phyloP scores from a whole-genome alignment of 2,113 vertebrate species.

The Pithys albifrons region DNA sequence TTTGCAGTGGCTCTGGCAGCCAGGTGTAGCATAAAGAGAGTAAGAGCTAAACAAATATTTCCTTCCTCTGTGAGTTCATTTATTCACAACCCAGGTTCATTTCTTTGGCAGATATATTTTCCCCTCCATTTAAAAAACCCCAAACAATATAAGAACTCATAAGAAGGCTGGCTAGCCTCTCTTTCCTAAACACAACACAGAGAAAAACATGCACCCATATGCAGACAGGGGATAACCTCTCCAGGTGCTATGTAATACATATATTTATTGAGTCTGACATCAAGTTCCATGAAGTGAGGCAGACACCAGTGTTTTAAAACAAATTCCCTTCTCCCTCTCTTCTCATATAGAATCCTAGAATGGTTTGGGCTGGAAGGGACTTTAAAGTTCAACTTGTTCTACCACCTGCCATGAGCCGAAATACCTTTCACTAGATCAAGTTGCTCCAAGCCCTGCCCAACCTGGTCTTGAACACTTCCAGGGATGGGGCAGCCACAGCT shows the following conservation, averaged over 20 bases:
- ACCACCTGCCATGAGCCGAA: not conserved
- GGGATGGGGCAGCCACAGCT: not conserved
- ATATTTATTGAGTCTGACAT: not conserved
- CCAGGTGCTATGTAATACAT: not conserved
- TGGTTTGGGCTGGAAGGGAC: not conserved
- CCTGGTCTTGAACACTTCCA: not conserved
- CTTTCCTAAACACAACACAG: not conserved
- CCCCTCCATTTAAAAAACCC: not conserved
- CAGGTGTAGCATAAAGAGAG: constrained; percentile 60
- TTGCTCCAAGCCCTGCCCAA: rapidly evolving
- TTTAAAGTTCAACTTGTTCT: not conserved
- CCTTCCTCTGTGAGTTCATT: constrained; percentile 42
- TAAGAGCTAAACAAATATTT: constrained; percentile 59
- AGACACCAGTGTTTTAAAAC: not conserved
- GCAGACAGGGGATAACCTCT: not conserved
- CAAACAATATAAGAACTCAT: not conserved
- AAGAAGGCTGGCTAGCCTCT: not conserved
- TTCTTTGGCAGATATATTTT: constrained; percentile 48
- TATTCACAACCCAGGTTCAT: constrained; percentile 28
- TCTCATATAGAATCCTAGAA: not conserved
- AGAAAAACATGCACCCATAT: not conserved
- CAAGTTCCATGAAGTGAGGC: not conserved
- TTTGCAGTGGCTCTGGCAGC: constrained; percentile 47
- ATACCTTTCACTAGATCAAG: not conserved
- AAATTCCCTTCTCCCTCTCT: not conserved